Percentiles rank a stretch among this genome's conserved stretches.
These are phyloP conservation scores for Acromyrmex charruanus DNA, from an alignment of 1,140 invertebrate species.

Conservation along the genomic window DNA sequence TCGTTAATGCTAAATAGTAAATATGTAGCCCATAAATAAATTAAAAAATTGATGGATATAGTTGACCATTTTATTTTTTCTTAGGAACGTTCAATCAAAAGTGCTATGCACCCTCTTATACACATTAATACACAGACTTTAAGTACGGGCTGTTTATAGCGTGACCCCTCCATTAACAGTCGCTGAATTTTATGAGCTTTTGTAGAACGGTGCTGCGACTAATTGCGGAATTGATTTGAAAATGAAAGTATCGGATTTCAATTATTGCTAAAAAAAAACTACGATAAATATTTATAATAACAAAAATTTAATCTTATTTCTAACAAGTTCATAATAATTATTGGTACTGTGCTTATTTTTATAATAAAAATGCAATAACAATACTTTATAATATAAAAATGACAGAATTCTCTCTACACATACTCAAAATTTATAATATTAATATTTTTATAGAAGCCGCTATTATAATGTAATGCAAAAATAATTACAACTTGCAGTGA, in stretches of 20 bases:
- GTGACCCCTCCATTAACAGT: neutral
- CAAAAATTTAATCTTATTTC: neutral
- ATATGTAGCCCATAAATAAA: neutral
- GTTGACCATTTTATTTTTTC: neutral
- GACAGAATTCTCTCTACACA: neutral
- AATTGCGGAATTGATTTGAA: slow-evolving; percentile 42
- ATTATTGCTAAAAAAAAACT: slow-evolving; percentile 46
- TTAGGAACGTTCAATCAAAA: neutral
- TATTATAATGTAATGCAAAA: neutral
- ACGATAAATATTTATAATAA: neutral
- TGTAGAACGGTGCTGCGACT: slow-evolving; percentile 3
- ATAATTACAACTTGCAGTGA: neutral
- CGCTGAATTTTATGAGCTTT: slow-evolving; percentile 40
- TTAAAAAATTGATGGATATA: neutral
- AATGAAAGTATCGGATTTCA: slow-evolving; percentile 28
- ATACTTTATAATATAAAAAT: neutral
- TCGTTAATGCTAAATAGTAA: neutral
- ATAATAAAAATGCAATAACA: neutral
- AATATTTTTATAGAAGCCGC: neutral
- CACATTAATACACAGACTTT: slow-evolving; percentile 26
- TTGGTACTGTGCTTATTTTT: neutral
- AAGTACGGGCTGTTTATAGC: neutral
- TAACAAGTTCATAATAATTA: neutral
- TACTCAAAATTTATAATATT: neutral
- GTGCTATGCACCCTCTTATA: neutral